Evolutionary conservation across 2,797 vertebrate genomes (phyloP), one percentile per base, ranked within the genome.

Genomic region (Mus spretus): DNA sequence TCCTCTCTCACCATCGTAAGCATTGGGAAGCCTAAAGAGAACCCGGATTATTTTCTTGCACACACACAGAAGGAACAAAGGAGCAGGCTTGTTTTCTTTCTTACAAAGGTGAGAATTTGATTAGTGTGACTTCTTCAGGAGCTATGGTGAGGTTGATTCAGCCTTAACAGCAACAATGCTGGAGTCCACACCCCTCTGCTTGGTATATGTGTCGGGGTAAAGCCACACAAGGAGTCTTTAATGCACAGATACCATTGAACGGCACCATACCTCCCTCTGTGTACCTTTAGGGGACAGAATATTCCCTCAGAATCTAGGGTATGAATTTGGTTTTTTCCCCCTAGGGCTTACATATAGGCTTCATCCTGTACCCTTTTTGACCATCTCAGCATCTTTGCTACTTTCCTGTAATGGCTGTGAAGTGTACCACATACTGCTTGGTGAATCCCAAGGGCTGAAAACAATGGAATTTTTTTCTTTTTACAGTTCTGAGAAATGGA

Each of bases 61-160:
- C 70, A 61, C 3, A 15, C 7, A 84, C 11, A 72, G 34, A 53
- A 81, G 53, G 78, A 84, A 74, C 82, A 8, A 70, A 79, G 93
- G 65, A 79, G 9, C 50, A 63, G 11, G 47, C 78, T 88, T 12
- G 31, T 89, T 93, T 96, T 75, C 82, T 86, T 94, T 79, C 86
- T 90, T 70, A 22, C 59, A 74, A 61, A 13, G 84, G 61, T 93
- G 84, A 93, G 28, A 12, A 47, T 47, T 26, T 85, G 61, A 50
- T 82, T 74, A 88, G 77, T 11, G 8, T 74, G 59, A 81, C 79
- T 79, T 81, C 90, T 78, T 81, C 90, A 83, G 86, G 90, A 65
- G 63, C 93, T 75, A 34, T 24, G n/a, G n/a, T n/a, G 72, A 95
- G 61, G 82, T 70, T 57, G 78, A 79, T 83, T 89, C 47, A 81